phyloP scores from a whole-genome alignment of 1,140 invertebrate species.

The Chironomus tepperi region DNA sequence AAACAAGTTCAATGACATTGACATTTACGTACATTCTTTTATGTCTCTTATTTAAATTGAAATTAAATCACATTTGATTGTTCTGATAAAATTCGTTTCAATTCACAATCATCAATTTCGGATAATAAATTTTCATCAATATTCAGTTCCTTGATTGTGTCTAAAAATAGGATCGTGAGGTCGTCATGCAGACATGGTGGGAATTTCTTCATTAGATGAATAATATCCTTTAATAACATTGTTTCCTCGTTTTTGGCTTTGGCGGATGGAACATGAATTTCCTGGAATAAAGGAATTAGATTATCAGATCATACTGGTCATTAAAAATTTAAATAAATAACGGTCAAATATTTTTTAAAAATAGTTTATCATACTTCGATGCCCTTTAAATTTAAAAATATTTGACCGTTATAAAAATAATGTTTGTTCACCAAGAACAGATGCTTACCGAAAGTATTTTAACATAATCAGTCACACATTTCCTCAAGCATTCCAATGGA shows the following conservation, averaged over 20 bases:
- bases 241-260: neutral
- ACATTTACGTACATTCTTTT: neutral
- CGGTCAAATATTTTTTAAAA: neutral
- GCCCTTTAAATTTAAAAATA: neutral
- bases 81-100: conserved; percentile 6
- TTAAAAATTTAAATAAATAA: neutral
- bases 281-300: neutral
- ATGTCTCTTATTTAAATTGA: neutral
- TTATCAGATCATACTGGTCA: no score
- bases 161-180: neutral
- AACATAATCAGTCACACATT: conserved; percentile 24
- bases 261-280: neutral
- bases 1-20: neutral
- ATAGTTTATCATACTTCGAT: no score
- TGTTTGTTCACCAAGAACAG: no score
- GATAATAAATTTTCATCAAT: neutral
- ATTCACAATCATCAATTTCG: conserved; percentile 10
- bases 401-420: neutral
- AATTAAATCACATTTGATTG: neutral
- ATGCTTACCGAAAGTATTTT: conserved; percentile 23
- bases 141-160: neutral
- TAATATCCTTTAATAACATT: neutral
- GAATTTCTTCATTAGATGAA: neutral
- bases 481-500: conserved; percentile 25
- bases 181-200: neutral